Percentiles rank a stretch among this genome's conserved stretches.
phyloP scores from a whole-genome alignment of 2,797 vertebrate genomes.

The Cacajao melanocephalus region DNA sequence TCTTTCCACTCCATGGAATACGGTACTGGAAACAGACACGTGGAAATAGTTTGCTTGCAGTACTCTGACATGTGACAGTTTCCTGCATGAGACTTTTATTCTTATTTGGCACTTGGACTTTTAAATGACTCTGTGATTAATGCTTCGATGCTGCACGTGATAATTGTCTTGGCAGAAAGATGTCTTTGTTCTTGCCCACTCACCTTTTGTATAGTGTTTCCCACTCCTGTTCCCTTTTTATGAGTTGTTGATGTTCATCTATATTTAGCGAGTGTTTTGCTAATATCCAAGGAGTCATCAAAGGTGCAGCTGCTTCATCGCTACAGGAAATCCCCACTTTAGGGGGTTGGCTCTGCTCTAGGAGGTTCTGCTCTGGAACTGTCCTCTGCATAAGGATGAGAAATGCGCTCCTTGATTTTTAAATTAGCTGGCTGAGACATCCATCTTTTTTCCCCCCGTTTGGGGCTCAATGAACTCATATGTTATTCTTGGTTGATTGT shows the following conservation, averaged over 20 bases:
- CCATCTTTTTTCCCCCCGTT: neutral
- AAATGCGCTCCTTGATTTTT: slow-evolving; percentile 60
- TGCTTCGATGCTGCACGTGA: neutral
- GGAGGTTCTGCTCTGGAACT: slow-evolving; percentile 26
- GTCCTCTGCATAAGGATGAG: slow-evolving; percentile 55
- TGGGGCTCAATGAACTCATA: slow-evolving; percentile 65
- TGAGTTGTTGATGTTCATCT: slow-evolving; percentile 71
- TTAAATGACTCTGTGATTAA: slow-evolving; percentile 61
- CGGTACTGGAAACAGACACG: neutral
- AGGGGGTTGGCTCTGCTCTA: neutral
- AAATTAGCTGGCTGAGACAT: slow-evolving; percentile 67
- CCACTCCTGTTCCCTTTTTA: slow-evolving; percentile 70
- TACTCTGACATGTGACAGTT: slow-evolving; percentile 25
- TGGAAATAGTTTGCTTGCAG: neutral
- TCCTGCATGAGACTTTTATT: slow-evolving; percentile 65
- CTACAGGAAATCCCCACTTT: slow-evolving; percentile 67
- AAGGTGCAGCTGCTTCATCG: slow-evolving; percentile 70
- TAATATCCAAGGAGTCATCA: slow-evolving; percentile 76
- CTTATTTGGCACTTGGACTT: slow-evolving; percentile 71
- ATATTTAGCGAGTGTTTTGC: slow-evolving; percentile 78
- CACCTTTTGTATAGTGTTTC: slow-evolving; percentile 70
- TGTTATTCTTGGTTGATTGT: slow-evolving; percentile 72
- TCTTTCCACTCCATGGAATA: neutral
- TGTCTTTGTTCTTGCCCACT: slow-evolving; percentile 75
- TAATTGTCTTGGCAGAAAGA: slow-evolving; percentile 71